These are phyloP conservation scores for Lampropteryx suffumata DNA, from an alignment of 2,888 invertebrate genomes.

Conservation along the genomic window DNA sequence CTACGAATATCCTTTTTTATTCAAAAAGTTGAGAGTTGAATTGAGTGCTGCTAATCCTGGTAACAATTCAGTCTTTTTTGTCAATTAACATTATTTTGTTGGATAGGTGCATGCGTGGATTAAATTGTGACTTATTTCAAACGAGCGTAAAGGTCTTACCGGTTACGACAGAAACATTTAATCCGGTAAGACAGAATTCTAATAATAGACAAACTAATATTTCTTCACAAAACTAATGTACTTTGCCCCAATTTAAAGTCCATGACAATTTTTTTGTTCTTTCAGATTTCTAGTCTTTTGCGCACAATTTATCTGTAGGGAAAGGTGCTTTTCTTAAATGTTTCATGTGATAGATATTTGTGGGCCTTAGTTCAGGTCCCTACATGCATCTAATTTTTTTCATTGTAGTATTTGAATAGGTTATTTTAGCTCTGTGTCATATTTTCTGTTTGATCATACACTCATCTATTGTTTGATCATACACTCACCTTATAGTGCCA, in stretches of 20 bases:
- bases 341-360: slow-evolving; percentile 66
- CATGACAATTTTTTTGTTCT: slow-evolving; percentile 60
- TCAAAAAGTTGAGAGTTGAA: not conserved
- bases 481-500: slow-evolving; percentile 74
- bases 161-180: too few species aligned
- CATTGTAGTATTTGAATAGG: slow-evolving; percentile 48
- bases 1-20: too few species aligned
- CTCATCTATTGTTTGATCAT: slow-evolving; percentile 54
- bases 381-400: slow-evolving; percentile 48
- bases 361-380: slow-evolving; percentile 57
- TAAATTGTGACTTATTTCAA: not conserved
- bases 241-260: slow-evolving; percentile 45
- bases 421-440: slow-evolving; percentile 77
- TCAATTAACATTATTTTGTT: slow-evolving; percentile 3
- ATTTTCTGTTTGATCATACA: slow-evolving; percentile 62
- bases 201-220: not conserved
- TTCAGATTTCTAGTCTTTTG: slow-evolving; percentile 76
- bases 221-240: not conserved
- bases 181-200: not conserved
- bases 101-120: slow-evolving; percentile 14
- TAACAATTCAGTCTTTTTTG: not conserved
- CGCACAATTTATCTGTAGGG: slow-evolving; percentile 71
- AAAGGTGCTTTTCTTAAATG: slow-evolving; percentile 75
- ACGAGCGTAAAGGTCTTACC: too few species aligned
- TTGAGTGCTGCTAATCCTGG: not conserved